Evolutionary conservation across 2,113 vertebrate genomes (phyloP).

Genomic region (Caloenas nicobarica): DNA sequence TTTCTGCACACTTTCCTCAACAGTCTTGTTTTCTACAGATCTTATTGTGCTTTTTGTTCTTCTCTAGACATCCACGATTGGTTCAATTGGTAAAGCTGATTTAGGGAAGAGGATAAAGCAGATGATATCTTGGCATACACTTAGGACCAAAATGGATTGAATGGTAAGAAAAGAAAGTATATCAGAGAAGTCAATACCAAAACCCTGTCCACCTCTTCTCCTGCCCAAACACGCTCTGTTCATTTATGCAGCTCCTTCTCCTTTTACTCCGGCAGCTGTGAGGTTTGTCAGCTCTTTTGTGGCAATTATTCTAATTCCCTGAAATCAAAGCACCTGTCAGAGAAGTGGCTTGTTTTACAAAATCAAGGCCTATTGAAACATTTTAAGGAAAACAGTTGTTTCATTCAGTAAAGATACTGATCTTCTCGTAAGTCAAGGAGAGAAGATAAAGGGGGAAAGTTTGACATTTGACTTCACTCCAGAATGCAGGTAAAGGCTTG

Average conservation of each 20-base stretch:
- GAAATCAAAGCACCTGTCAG: conserved; percentile 56
- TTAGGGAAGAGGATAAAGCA: background rate
- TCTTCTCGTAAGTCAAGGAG: conserved; percentile 15
- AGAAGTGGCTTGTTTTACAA: conserved; percentile 54
- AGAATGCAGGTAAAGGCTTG: conserved; percentile 57
- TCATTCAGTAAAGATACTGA: conserved; percentile 60
- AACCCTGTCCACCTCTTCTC: background rate
- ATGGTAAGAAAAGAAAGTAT: background rate
- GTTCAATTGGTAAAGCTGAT: background rate
- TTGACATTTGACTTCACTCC: conserved; percentile 45
- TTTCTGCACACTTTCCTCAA: background rate
- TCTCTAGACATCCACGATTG: background rate
- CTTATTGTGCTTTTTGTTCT: background rate
- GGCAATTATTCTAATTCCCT: conserved; percentile 36
- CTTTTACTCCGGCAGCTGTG: background rate
- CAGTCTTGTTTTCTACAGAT: background rate
- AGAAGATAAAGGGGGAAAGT: conserved; percentile 32
- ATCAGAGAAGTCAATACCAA: background rate
- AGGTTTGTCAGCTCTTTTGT: conserved; percentile 33
- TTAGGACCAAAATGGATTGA: background rate
- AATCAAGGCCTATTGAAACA: conserved; percentile 48
- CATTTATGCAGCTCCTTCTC: background rate
- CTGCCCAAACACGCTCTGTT: background rate
- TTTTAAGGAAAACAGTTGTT: conserved; percentile 56
- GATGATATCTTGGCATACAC: background rate